Evolutionary conservation across 2,888 invertebrate genomes (phyloP), one percentile per base, ranked within the genome.

Genomic region (Saturnia pavonia): DNA sequence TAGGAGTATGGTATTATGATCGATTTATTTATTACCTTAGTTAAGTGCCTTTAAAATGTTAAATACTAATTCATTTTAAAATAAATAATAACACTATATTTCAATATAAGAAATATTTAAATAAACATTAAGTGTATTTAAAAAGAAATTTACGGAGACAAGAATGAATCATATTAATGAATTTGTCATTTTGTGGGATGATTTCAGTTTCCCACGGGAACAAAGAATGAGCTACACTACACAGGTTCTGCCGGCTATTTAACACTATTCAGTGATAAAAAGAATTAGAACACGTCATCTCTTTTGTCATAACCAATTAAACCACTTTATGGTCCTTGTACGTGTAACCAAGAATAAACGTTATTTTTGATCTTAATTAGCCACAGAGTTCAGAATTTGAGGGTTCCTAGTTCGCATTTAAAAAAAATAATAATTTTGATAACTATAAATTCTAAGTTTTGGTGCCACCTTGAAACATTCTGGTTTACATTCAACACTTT

Each of bases 251-350:
- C 4, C 57, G 27, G 27, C 4, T 25, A 27, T 27, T 14, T 60
- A 60, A 60, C 12, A 25, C 22, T 54, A 22, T 54, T 54, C 57
- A 60, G 4, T 60, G 3, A 27, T 25, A 14, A 27, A 27, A 60
- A 65, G 8, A 65, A 65, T 65, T 65, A n/a, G 8, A 40, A 69
- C 73, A 72, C 70, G 70, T 70, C 70, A 73, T 70, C 66, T 54
- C 70, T 70, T 51, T 27, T 74, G 40, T 34, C 65, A 65, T 19
- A 65, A 9, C 34, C 40, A 65, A 65, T 65, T 65, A 40, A 65
- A n/a, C 22, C 34, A 34, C 9, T 65, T 65, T 19, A 65, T 19
- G 40, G 19, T 40, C 65, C 40, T 65, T 40, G 12, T 60, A 60
- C 27, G 3, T 27, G 57, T 6, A 14, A 60, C 14, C 4, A 60